Conservation (phyloP, 37 sponge, comb jelly and placozoan genomes). For the Ephydatia muelleri region DNA sequence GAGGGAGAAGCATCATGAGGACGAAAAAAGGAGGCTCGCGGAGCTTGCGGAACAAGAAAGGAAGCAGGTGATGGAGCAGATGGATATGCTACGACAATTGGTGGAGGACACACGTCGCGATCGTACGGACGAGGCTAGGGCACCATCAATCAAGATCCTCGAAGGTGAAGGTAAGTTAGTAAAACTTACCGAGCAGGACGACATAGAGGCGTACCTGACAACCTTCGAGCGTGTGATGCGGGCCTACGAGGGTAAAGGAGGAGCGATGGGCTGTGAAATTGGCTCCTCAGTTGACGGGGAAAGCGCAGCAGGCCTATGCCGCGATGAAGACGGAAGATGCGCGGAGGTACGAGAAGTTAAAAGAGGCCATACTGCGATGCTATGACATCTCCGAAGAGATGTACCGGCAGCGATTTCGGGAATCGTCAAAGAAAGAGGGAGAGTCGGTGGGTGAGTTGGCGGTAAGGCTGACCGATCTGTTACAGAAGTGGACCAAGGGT, state of each 20-base stretch:
- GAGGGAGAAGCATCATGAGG: too few species aligned
- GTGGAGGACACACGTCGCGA: too few species aligned
- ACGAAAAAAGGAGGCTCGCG: too few species aligned
- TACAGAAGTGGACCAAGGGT: conserved; percentile 23
- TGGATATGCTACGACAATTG: too few species aligned
- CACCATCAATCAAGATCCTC: too few species aligned
- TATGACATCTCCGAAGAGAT: conserved; percentile 41
- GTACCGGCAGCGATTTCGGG: conserved; percentile 32
- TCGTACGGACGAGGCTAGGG: too few species aligned
- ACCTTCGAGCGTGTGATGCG: conserved; percentile 33
- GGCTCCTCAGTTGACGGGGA: conserved; percentile 34
- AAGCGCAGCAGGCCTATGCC: conserved; percentile 47
- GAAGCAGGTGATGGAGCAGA: too few species aligned
- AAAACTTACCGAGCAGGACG: conserved; percentile 15
- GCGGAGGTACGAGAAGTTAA: conserved; percentile 11
- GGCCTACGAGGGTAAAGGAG: not conserved
- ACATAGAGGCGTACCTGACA: conserved; percentile 37
- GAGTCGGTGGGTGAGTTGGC: conserved; percentile 35
- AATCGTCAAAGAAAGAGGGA: conserved; percentile 4
- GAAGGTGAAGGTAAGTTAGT: conserved; percentile 7
- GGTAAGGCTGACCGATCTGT: conserved; percentile 20
- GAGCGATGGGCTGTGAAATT: conserved; percentile 18
- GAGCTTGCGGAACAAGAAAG: too few species aligned
- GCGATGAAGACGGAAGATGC: conserved; percentile 27
- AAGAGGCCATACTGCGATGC: conserved; percentile 27